Percentiles rank a stretch among this genome's conserved stretches.
Conservation (phyloP, 2,888 invertebrate species). For the Aricia artaxerxes region DNA sequence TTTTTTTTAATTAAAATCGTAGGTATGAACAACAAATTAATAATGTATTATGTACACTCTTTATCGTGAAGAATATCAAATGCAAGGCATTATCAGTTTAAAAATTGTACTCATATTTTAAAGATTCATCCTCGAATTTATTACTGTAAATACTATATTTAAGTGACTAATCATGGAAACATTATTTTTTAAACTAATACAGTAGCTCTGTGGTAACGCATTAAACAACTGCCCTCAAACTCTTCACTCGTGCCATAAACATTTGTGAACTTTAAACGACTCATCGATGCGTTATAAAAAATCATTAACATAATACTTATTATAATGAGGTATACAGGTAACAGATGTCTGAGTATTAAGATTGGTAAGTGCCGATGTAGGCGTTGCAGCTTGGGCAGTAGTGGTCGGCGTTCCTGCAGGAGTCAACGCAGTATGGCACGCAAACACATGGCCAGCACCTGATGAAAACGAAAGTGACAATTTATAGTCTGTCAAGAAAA, state of each 20-base stretch:
- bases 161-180: not conserved
- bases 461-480: slow-evolving; percentile 20
- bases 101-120: not conserved
- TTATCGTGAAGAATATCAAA: not conserved
- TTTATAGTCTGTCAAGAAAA: too few species aligned
- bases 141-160: not conserved
- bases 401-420: slow-evolving; percentile 78
- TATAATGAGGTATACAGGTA: not conserved
- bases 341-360: not conserved
- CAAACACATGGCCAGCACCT: slow-evolving; percentile 48
- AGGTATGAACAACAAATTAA: not conserved
- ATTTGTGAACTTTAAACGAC: not conserved
- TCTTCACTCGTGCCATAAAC: not conserved
- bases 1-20: not conserved
- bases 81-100: not conserved
- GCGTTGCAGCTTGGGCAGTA: slow-evolving; percentile 81
- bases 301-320: not conserved
- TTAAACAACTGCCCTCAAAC: not conserved
- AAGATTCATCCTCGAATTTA: not conserved
- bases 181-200: not conserved
- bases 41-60: not conserved
- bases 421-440: slow-evolving; percentile 80
- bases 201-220: not conserved
- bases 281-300: not conserved
- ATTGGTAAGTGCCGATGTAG: slow-evolving; percentile 68